Evolutionary conservation across 53 echinoderm and acorn worm species (phyloP).

Genomic region (Echinometra lucunter): DNA sequence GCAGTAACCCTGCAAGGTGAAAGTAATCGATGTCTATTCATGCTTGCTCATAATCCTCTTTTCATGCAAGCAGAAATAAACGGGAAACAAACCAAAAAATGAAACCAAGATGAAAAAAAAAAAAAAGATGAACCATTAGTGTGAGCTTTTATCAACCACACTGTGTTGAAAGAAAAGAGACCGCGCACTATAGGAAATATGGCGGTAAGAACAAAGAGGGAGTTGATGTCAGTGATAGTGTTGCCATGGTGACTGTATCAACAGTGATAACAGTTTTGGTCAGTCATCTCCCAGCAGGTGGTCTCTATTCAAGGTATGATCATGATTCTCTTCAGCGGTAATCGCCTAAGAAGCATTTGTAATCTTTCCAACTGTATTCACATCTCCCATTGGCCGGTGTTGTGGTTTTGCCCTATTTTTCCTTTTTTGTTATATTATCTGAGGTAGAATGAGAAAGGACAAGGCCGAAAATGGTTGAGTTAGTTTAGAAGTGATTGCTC

Average conservation of each 20-base stretch:
- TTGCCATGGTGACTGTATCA: conserved; percentile 9
- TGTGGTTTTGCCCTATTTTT: neutral
- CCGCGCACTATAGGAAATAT: neutral
- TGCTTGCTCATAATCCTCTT: neutral
- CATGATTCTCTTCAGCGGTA: neutral
- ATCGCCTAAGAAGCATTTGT: neutral
- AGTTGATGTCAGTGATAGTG: neutral
- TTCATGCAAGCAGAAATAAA: neutral
- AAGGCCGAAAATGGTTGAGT: no score
- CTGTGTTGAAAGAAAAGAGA: neutral
- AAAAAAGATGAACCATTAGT: neutral
- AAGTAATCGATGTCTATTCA: conserved; percentile 17
- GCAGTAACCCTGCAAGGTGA: neutral
- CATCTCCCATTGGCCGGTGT: neutral
- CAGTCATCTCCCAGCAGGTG: neutral
- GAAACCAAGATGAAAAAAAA: no score
- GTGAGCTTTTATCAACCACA: neutral
- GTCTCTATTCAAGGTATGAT: neutral
- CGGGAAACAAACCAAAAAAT: neutral
- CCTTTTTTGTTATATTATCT: neutral
- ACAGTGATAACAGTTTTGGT: neutral
- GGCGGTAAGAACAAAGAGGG: neutral
- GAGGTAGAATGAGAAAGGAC: no score
- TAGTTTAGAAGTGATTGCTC: no score
- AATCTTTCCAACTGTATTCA: neutral